Percentiles rank a stretch among this genome's conserved stretches.
Conservation (phyloP, 2,113 vertebrate species). For the Scophthalmus maximus region DNA sequence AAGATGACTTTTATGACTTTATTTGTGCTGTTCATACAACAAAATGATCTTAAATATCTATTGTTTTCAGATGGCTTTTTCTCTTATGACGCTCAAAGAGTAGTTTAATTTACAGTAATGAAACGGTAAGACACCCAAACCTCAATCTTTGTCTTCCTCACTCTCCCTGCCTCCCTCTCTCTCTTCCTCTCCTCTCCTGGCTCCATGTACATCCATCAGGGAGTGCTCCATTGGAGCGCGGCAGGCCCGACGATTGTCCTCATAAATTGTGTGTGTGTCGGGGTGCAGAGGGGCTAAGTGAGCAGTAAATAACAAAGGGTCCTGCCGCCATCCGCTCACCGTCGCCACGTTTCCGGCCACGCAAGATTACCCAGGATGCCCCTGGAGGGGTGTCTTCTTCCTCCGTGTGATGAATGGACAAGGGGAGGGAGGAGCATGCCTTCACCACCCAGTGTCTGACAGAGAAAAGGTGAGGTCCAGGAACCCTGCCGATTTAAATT, state of each 20-base stretch:
- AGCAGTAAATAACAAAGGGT: slow-evolving; percentile 88
- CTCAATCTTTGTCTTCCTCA: slow-evolving; percentile 54
- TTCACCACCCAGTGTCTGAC: slow-evolving; percentile 53
- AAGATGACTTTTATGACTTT: slow-evolving; percentile 9
- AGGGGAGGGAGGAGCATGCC: slow-evolving; percentile 49
- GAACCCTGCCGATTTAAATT: slow-evolving; percentile 81
- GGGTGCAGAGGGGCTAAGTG: slow-evolving; percentile 83
- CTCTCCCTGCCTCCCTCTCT: slow-evolving; percentile 31
- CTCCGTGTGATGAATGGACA: slow-evolving; percentile 77
- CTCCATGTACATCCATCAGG: slow-evolving; percentile 80
- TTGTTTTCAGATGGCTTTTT: slow-evolving; percentile 24
- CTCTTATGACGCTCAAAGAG: slow-evolving; percentile 28
- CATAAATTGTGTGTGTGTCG: slow-evolving; percentile 86
- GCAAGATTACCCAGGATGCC: slow-evolving; percentile 84
- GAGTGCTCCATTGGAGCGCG: slow-evolving; percentile 80
- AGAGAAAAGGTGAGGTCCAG: slow-evolving; percentile 67
- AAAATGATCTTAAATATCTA: slow-evolving; percentile 14
- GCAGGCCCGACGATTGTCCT: slow-evolving; percentile 84
- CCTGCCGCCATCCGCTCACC: slow-evolving; percentile 65
- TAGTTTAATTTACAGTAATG: slow-evolving; percentile 57
- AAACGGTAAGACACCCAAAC: slow-evolving; percentile 61
- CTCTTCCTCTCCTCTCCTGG: slow-evolving; percentile 42
- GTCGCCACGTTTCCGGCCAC: slow-evolving; percentile 76
- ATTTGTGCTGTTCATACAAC: neutral
- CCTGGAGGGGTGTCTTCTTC: slow-evolving; percentile 71